phyloP scores from a whole-genome alignment of 2,888 invertebrate genomes.

The Hybos culiciformis region DNA sequence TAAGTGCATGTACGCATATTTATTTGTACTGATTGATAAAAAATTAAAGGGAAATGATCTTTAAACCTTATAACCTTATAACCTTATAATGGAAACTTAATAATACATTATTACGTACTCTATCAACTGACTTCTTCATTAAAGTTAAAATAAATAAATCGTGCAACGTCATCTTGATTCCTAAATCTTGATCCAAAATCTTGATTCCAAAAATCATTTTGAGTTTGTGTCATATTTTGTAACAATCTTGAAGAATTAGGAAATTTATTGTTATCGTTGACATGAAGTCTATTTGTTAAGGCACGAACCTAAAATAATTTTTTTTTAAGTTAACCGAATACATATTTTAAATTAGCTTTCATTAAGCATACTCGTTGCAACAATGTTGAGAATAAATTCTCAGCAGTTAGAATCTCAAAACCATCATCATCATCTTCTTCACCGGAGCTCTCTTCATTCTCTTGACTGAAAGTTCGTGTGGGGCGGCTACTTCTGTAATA shows the following conservation, averaged over 20 bases:
- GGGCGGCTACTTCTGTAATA: constrained; percentile 39
- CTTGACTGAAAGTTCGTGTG: constrained; percentile 40
- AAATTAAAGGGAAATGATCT: no score
- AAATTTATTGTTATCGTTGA: constrained; percentile 59
- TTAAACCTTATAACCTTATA: no score
- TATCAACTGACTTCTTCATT: no score
- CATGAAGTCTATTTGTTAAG: constrained; percentile 69
- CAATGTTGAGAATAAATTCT: constrained; percentile 77
- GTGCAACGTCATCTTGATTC: no score
- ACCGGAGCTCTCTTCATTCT: constrained; percentile 68
- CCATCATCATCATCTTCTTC: constrained; percentile 82
- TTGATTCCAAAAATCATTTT: constrained; percentile 34
- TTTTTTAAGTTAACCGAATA: constrained; percentile 3
- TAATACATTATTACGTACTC: no score
- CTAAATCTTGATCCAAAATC: no score
- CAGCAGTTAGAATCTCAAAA: constrained; percentile 81
- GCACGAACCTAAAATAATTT: constrained; percentile 52
- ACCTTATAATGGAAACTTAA: no score
- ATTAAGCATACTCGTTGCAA: constrained; percentile 72
- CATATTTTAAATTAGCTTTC: constrained; percentile 21
- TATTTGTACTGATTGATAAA: no score
- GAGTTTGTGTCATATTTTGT: constrained; percentile 37
- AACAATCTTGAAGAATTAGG: constrained; percentile 48
- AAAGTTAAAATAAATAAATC: no score
- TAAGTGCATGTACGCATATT: no score